Conservation (phyloP, 2,888 invertebrate species). For the Rotaria macrura region DNA sequence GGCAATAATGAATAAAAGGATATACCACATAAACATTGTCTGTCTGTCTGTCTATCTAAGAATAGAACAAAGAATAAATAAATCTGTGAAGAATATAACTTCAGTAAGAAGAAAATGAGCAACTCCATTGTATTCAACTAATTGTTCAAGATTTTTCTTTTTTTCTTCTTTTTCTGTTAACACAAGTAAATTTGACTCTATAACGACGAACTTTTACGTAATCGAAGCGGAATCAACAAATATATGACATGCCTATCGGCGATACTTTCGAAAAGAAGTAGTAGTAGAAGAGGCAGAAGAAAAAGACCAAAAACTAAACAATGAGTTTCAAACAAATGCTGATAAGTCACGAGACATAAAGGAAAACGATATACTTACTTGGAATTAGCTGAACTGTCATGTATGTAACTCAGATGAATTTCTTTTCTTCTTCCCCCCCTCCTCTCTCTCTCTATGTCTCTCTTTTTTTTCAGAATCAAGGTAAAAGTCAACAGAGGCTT, state of each 20-base stretch:
- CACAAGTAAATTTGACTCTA: not conserved
- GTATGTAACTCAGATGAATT: too few species aligned
- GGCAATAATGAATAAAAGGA: not conserved
- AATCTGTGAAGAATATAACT: not conserved
- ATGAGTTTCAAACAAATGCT: not conserved
- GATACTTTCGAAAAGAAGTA: too few species aligned
- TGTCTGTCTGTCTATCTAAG: not conserved
- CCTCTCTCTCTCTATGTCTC: not conserved
- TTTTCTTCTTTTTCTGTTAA: not conserved
- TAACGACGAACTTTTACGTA: not conserved
- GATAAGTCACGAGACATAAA: not conserved
- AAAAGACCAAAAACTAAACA: not conserved
- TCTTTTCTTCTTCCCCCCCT: too few species aligned
- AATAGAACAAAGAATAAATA: not conserved
- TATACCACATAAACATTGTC: not conserved
- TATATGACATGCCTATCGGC: not conserved
- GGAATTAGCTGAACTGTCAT: too few species aligned
- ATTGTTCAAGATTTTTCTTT: not conserved
- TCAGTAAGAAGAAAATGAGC: not conserved
- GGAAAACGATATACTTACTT: not conserved
- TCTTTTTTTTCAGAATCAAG: not conserved
- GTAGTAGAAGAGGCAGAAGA: too few species aligned
- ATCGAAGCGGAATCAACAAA: not conserved
- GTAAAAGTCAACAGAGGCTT: not conserved
- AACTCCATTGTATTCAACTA: not conserved